These are phyloP conservation scores for Agrochola litura DNA, from an alignment of 2,888 invertebrate species.

Conservation along the genomic window DNA sequence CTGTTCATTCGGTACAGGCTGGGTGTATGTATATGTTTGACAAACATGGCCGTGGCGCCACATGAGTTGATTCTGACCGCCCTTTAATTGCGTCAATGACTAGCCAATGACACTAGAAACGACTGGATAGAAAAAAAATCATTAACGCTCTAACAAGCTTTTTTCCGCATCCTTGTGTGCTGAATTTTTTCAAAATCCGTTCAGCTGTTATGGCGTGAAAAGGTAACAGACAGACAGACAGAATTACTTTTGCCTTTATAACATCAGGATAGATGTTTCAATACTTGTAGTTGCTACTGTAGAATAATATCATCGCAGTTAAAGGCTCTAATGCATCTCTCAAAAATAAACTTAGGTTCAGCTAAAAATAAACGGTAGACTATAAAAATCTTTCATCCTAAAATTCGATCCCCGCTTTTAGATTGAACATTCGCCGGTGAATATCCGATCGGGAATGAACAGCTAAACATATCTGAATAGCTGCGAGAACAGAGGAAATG, in stretches of 20 bases:
- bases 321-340: not conserved
- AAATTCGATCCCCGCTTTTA: conserved; percentile 38
- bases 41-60: not conserved
- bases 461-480: conserved; percentile 11
- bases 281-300: too few species aligned
- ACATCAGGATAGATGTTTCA: not conserved
- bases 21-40: too few species aligned
- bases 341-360: conserved; percentile 3
- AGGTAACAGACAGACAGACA: not conserved
- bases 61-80: conserved; percentile 13
- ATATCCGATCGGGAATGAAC: conserved; percentile 48
- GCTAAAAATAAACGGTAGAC: conserved; percentile 20
- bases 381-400: not conserved
- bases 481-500: conserved; percentile 43
- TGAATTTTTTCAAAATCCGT: not conserved
- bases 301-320: not conserved
- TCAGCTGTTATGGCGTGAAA: not conserved
- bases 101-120: conserved; percentile 5
- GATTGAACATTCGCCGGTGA: conserved; percentile 43
- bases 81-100: conserved; percentile 27
- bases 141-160: too few species aligned
- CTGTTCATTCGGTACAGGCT: not conserved
- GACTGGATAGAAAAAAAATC: not conserved
- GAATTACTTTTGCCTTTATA: not conserved
- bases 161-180: too few species aligned